phyloP scores from a whole-genome alignment of 2,888 invertebrate genomes.

The Lamellibrachia columna region DNA sequence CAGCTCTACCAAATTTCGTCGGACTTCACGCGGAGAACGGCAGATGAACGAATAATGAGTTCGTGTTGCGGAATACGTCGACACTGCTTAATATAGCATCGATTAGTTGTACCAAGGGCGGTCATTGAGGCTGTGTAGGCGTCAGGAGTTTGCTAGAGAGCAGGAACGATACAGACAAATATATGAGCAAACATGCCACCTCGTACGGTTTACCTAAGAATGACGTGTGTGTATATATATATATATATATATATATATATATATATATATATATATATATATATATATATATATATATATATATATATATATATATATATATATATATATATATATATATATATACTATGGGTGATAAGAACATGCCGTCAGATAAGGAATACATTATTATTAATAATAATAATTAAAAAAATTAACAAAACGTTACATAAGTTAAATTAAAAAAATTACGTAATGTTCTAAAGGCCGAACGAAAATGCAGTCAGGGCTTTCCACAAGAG shows the following conservation, averaged over 20 bases:
- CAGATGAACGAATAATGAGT: neutral
- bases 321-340: slow-evolving; percentile 24
- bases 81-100: neutral
- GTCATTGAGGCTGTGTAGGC: neutral
- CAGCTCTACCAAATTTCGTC: neutral
- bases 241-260: slow-evolving; percentile 23
- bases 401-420: no score
- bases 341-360: slow-evolving; percentile 21
- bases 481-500: neutral
- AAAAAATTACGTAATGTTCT: no score
- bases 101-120: neutral
- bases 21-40: neutral
- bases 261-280: slow-evolving; percentile 23
- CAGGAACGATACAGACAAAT: neutral
- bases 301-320: no score
- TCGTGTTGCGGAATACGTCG: neutral
- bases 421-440: no score
- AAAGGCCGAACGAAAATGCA: neutral
- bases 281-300: no score
- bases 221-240: neutral
- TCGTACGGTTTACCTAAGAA: no score
- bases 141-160: neutral
- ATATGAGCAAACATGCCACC: neutral
- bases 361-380: neutral
- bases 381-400: no score